phyloP scores from a whole-genome alignment of 2,888 invertebrate species.

The Pristionchus japonicus region DNA sequence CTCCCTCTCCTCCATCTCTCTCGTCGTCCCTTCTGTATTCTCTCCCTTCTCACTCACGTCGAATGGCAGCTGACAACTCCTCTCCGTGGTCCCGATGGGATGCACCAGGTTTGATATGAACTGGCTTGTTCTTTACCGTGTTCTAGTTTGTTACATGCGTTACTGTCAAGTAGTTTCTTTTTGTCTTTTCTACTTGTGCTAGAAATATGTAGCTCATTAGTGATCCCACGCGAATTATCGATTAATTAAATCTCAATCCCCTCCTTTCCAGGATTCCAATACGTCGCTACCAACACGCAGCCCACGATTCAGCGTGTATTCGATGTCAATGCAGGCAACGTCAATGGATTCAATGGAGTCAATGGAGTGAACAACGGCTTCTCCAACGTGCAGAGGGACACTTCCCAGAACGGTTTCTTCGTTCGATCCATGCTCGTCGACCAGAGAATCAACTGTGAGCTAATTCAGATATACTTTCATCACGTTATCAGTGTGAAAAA shows the following conservation, averaged over 20 bases:
- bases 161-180: no score
- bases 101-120: slow-evolving; percentile 47
- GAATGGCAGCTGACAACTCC: slow-evolving; percentile 45
- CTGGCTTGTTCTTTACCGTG: no score
- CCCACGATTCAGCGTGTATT: slow-evolving; percentile 34
- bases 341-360: neutral
- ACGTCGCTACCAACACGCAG: slow-evolving; percentile 46
- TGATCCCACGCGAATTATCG: neutral
- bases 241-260: neutral
- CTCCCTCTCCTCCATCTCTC: neutral
- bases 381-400: slow-evolving; percentile 22
- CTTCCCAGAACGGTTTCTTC: slow-evolving; percentile 41
- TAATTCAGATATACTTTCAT: no score
- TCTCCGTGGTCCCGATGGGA: slow-evolving; percentile 48
- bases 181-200: no score
- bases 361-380: neutral
- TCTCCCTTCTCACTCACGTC: slow-evolving; percentile 22
- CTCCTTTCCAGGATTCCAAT: slow-evolving; percentile 45
- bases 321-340: neutral
- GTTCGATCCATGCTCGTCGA: slow-evolving; percentile 58
- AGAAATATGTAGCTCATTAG: neutral
- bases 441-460: slow-evolving; percentile 61
- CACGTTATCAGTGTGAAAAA: no score
- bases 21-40: slow-evolving; percentile 16
- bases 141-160: no score